A percentile compares a stretch with the other conserved stretches of the same genome.
Evolutionary conservation across 2,113 vertebrate species (phyloP).

Genomic region (Amazona guildingii): DNA sequence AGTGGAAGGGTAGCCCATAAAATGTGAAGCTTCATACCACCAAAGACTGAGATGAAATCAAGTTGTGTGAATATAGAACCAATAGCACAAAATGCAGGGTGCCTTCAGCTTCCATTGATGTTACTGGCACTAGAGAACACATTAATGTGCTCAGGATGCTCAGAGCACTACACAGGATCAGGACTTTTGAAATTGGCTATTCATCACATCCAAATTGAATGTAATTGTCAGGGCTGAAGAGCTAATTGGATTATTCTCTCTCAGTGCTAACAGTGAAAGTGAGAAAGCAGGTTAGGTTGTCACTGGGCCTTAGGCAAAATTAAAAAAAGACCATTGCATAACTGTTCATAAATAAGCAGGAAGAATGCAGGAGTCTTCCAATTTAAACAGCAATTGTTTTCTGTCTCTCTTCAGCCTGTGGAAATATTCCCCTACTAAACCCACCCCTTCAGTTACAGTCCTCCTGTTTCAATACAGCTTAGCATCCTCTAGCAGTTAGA

Average conservation of each 20-base stretch:
- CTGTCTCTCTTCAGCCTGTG: background rate
- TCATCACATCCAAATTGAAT: constrained; percentile 13
- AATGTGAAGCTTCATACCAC: background rate
- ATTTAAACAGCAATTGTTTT: background rate
- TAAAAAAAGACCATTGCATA: background rate
- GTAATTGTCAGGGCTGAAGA: constrained; percentile 4
- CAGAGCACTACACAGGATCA: background rate
- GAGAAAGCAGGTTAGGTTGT: background rate
- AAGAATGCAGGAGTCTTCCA: background rate
- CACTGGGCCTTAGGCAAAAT: background rate
- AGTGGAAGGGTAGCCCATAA: background rate
- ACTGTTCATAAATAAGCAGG: background rate
- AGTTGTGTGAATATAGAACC: background rate
- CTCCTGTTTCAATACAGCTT: background rate
- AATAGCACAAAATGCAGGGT: background rate
- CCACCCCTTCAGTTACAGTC: background rate
- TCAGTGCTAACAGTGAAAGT: background rate
- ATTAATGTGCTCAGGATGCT: background rate
- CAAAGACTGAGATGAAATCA: background rate
- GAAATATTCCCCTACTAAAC: background rate
- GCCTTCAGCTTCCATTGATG: background rate
- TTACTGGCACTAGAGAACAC: background rate
- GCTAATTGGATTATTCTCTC: constrained; percentile 25
- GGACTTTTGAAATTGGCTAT: background rate
- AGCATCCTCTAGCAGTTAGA: background rate